These are phyloP conservation scores for Rhagonycha lutea DNA, from an alignment of 2,888 invertebrate genomes.

Conservation along the genomic window DNA sequence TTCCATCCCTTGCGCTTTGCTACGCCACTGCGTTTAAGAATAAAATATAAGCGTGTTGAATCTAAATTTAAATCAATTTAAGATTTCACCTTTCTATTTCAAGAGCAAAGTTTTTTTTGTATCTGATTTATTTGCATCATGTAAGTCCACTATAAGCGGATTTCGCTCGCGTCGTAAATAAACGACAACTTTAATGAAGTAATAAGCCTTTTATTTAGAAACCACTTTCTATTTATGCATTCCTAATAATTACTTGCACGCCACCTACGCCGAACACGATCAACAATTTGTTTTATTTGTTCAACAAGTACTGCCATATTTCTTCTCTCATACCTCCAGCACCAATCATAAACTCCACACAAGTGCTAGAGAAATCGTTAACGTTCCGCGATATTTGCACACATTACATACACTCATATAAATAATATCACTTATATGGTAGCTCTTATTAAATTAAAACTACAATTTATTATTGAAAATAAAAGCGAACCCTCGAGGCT, in stretches of 20 bases:
- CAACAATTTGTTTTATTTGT: conserved; percentile 31
- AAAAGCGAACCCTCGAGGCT: background rate
- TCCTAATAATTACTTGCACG: conserved; percentile 48
- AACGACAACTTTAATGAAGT: conserved; percentile 27
- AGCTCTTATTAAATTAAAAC: background rate
- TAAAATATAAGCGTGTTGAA: background rate
- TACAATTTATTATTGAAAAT: background rate
- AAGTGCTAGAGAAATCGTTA: conserved; percentile 47
- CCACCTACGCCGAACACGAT: conserved; percentile 46
- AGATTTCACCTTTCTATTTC: background rate
- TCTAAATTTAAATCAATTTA: background rate
- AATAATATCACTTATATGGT: background rate
- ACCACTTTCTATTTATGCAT: conserved; percentile 50
- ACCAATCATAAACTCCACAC: conserved; percentile 43
- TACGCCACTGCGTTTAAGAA: background rate
- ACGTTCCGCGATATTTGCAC: conserved; percentile 32
- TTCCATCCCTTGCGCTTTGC: background rate
- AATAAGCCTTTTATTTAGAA: conserved; percentile 28
- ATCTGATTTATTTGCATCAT: conserved; percentile 15
- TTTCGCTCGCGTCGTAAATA: conserved; percentile 15
- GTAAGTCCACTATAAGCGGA: conserved; percentile 8
- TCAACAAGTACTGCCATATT: conserved; percentile 30
- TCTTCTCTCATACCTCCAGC: conserved; percentile 36
- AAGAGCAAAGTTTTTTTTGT: background rate
- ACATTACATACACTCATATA: conserved; percentile 2